These are phyloP conservation scores for Drosophila equinoxialis DNA, from an alignment of 1,140 invertebrate genomes.

Conservation along the genomic window DNA sequence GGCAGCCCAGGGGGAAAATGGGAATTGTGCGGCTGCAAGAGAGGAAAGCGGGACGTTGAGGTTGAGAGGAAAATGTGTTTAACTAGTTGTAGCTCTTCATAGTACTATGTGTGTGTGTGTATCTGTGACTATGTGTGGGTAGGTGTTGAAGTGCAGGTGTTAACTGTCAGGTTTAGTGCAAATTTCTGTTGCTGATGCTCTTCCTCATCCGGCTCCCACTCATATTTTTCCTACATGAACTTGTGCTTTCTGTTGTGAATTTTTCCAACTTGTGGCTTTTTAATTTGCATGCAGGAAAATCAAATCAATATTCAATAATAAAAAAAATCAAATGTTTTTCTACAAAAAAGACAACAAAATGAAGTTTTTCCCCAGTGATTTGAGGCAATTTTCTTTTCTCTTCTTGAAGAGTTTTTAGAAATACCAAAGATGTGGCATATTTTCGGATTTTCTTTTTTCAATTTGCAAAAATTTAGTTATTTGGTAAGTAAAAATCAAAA, in stretches of 20 bases:
- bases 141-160: slow-evolving; percentile 65
- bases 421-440: slow-evolving; percentile 51
- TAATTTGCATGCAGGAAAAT: slow-evolving; percentile 13
- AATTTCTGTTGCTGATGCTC: slow-evolving; percentile 20
- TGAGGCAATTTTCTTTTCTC: slow-evolving; percentile 42
- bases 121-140: not conserved
- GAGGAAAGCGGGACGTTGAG: not conserved
- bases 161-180: slow-evolving; percentile 54
- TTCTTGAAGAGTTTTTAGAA: slow-evolving; percentile 8
- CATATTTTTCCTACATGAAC: not conserved
- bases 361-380: slow-evolving; percentile 6
- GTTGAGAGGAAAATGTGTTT: slow-evolving; percentile 42
- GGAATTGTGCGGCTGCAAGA: not conserved
- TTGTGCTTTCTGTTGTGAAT: not conserved
- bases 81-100: slow-evolving; percentile 20
- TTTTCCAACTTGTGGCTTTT: slow-evolving; percentile 14
- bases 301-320: slow-evolving; percentile 6
- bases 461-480: slow-evolving; percentile 48
- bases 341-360: not conserved
- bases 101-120: not conserved
- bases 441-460: slow-evolving; percentile 61
- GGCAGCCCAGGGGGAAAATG: slow-evolving; percentile 40
- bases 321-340: slow-evolving; percentile 1
- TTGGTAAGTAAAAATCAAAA: slow-evolving; percentile 67
- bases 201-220: not conserved